Conservation (phyloP, 64 coral and sea anemone genomes). For the Stylophora pistillata region DNA sequence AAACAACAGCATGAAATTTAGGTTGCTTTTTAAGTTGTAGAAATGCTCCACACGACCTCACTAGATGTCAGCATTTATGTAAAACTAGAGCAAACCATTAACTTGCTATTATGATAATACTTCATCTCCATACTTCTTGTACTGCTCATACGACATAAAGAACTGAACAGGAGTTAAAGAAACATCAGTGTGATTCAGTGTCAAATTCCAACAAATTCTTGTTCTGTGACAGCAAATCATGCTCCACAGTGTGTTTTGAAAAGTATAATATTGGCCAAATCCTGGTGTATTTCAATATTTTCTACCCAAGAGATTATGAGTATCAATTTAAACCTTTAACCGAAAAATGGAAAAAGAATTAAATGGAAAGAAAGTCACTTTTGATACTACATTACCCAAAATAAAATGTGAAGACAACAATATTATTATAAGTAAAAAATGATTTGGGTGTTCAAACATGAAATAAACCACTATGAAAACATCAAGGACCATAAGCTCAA, state of each 20-base stretch:
- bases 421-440: no score
- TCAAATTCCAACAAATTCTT: background rate
- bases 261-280: no score
- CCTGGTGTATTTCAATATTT: no score
- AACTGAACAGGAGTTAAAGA: slow-evolving; percentile 85
- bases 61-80: background rate
- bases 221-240: no score
- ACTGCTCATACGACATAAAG: slow-evolving; percentile 99
- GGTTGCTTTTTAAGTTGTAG: background rate
- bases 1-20: background rate
- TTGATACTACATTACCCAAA: no score
- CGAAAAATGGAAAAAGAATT: no score
- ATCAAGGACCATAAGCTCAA: background rate
- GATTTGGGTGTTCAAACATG: background rate
- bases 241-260: no score
- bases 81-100: background rate
- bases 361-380: no score
- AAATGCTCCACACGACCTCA: background rate
- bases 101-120: slow-evolving; percentile 9
- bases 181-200: background rate
- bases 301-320: no score
- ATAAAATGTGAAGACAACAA: background rate
- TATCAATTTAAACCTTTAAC: no score
- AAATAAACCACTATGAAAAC: background rate
- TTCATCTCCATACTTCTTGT: slow-evolving; percentile 91